Conservation (phyloP, 1,140 invertebrate species). For the Heliconius himera region DNA sequence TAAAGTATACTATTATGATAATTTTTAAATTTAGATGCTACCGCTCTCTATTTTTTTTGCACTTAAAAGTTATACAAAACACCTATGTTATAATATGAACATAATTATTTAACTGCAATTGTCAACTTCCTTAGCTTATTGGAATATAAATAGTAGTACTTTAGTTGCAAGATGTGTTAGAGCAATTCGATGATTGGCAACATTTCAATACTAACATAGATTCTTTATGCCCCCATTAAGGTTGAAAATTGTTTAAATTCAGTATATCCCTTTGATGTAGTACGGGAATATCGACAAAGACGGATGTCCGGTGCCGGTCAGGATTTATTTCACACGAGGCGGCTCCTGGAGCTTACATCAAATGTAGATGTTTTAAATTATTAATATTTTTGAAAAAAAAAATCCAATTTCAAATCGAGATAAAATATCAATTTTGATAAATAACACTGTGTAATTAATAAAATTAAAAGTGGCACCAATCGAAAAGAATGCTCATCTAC, state of each 20-base stretch:
- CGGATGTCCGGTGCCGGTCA: conserved; percentile 81
- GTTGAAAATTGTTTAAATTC: conserved; percentile 61
- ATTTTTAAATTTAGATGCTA: no score
- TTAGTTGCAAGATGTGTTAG: conserved; percentile 42
- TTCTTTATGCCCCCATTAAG: conserved; percentile 51
- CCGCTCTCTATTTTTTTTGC: no score
- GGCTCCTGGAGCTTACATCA: conserved; percentile 56
- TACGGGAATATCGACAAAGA: conserved; percentile 80
- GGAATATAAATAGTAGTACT: conserved; percentile 8
- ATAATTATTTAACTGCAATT: not conserved
- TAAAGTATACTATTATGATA: no score
- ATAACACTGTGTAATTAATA: not conserved
- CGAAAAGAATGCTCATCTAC: not conserved
- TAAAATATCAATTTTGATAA: not conserved
- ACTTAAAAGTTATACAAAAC: no score
- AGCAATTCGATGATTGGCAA: conserved; percentile 56
- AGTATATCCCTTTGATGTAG: conserved; percentile 75
- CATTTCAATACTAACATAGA: conserved; percentile 40
- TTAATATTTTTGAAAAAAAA: not conserved
- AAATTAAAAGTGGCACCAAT: not conserved
- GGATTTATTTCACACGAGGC: conserved; percentile 78
- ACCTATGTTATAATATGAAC: not conserved
- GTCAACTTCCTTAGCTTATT: not conserved
- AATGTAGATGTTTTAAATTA: conserved; percentile 46
- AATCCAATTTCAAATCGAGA: no score